Conservation (phyloP, 2,888 invertebrate species). For the Argyresthia goedartella region DNA sequence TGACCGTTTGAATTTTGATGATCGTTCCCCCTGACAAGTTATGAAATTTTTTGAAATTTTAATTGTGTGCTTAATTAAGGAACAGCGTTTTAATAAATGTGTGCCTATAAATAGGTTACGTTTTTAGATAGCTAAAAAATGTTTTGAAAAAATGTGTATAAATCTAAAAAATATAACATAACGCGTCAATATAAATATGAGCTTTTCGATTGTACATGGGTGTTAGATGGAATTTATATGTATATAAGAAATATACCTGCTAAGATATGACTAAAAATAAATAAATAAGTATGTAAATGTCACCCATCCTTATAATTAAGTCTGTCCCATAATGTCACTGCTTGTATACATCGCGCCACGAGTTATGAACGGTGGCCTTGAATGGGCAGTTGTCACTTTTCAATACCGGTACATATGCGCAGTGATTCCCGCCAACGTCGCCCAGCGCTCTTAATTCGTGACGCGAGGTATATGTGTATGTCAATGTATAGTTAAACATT, state of each 20-base stretch:
- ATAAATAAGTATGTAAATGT: background rate
- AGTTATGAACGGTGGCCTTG: too few species aligned
- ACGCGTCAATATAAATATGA: constrained; percentile 37
- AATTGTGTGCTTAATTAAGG: background rate
- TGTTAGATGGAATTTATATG: background rate
- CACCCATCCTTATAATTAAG: too few species aligned
- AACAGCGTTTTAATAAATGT: constrained; percentile 33
- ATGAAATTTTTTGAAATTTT: background rate
- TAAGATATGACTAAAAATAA: too few species aligned
- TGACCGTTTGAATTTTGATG: constrained; percentile 4
- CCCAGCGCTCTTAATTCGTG: too few species aligned
- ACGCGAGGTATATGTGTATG: too few species aligned
- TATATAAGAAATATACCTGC: too few species aligned
- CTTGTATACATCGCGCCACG: too few species aligned
- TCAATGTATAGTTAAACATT: too few species aligned
- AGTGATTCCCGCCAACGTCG: too few species aligned
- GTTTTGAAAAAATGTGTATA: constrained; percentile 32
- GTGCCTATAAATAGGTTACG: constrained; percentile 53
- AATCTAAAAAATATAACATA: constrained; percentile 28
- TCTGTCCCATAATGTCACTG: too few species aligned
- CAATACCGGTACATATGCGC: too few species aligned
- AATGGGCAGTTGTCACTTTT: too few species aligned
- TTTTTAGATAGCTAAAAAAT: constrained; percentile 43
- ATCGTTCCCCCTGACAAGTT: background rate
- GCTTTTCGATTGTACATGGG: constrained; percentile 22